These are phyloP conservation scores for Brachyrhaphis roseni DNA, from an alignment of 2,797 vertebrate genomes.

Conservation along the genomic window DNA sequence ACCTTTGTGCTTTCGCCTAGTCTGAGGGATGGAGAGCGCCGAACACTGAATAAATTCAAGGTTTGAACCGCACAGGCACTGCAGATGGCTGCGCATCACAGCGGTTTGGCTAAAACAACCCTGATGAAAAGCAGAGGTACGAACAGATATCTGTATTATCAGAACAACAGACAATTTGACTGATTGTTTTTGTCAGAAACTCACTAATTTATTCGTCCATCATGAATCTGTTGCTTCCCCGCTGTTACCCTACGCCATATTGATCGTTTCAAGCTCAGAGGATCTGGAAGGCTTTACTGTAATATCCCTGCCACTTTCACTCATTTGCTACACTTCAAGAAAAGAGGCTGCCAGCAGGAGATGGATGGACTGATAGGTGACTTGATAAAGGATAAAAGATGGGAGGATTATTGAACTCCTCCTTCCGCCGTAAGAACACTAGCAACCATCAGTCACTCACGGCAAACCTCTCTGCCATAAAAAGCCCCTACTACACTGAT, in stretches of 20 bases:
- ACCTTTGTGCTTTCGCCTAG: not conserved
- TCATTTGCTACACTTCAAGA: conserved; percentile 10
- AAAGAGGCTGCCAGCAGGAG: not conserved
- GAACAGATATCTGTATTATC: conserved; percentile 3
- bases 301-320: conserved; percentile 14
- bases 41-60: conserved; percentile 14
- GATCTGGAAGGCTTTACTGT: conserved; percentile 14
- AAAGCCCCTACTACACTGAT: conserved; percentile 27
- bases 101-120: not conserved
- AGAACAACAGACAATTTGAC: not conserved
- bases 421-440: conserved; percentile 10
- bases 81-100: conserved; percentile 3
- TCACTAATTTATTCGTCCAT: conserved; percentile 14
- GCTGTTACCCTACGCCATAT: conserved; percentile 8
- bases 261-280: conserved; percentile 20
- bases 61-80: not conserved
- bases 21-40: conserved; percentile 11
- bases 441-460: conserved; percentile 14
- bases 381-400: conserved; percentile 30
- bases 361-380: conserved; percentile 22
- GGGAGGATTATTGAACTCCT: conserved; percentile 31
- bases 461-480: conserved; percentile 19
- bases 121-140: conserved; percentile 1
- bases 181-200: conserved; percentile 10
- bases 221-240: not conserved